These are phyloP conservation scores for Danaus plexippus DNA, from an alignment of 1,140 invertebrate species.

Conservation along the genomic window DNA sequence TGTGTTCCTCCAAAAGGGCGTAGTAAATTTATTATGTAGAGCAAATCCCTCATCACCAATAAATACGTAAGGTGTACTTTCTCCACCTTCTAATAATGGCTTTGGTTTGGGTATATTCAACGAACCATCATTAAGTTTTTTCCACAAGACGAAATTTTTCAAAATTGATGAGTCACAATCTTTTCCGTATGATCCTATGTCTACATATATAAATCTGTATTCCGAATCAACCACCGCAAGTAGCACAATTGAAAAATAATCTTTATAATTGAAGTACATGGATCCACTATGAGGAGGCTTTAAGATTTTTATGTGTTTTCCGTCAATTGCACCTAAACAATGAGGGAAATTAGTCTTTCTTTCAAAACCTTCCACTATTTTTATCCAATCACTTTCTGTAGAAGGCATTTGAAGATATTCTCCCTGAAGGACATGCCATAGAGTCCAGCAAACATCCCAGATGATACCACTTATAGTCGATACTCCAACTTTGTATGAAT, in stretches of 20 bases:
- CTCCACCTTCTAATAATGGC: no score
- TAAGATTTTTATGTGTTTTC: constrained; percentile 49
- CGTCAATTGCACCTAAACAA: constrained; percentile 38
- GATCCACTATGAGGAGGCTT: constrained; percentile 43
- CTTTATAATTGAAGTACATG: constrained; percentile 56
- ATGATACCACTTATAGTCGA: no score
- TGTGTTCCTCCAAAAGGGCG: constrained; percentile 53
- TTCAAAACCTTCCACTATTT: no score
- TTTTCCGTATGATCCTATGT: constrained; percentile 61
- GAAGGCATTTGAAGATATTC: no score
- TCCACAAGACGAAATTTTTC: constrained; percentile 30
- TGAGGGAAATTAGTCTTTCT: constrained; percentile 24
- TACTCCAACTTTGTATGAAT: no score
- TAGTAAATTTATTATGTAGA: constrained; percentile 52
- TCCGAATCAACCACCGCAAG: constrained; percentile 66
- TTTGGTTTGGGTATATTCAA: constrained; percentile 21
- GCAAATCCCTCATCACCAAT: constrained; percentile 70
- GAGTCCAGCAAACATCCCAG: no score
- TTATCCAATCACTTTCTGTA: no score
- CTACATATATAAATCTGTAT: constrained; percentile 27
- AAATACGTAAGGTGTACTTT: constrained; percentile 43
- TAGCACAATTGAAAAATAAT: constrained; percentile 59
- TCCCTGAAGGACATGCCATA: no score
- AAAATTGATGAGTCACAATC: constrained; percentile 48
- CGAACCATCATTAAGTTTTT: constrained; percentile 20